Conservation (phyloP, 1,140 invertebrate genomes). For the Phortica variegata region DNA sequence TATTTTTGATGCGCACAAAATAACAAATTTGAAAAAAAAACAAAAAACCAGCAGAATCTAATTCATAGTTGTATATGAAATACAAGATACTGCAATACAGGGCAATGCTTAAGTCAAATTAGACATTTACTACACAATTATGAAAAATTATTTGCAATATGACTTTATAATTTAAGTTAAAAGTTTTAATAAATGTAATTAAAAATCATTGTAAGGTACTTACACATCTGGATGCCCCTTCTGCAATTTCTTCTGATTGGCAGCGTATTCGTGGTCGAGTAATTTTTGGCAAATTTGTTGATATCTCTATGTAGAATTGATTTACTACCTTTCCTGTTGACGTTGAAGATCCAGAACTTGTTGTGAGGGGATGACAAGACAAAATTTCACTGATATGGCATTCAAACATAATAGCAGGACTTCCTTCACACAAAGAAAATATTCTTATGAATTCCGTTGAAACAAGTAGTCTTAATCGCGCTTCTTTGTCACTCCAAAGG, state of each 20-base stretch:
- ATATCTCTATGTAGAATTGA: constrained; percentile 75
- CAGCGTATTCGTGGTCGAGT: constrained; percentile 80
- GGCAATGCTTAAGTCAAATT: neutral
- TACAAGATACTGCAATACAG: neutral
- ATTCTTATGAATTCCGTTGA: constrained; percentile 78
- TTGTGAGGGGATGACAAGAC: constrained; percentile 60
- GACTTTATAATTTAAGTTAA: neutral
- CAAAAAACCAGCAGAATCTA: too few species aligned
- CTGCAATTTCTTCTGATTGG: constrained; percentile 75
- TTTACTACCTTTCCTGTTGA: constrained; percentile 43
- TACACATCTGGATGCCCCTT: constrained; percentile 69
- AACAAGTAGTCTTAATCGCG: constrained; percentile 71
- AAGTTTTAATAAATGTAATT: neutral
- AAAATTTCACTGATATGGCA: constrained; percentile 62
- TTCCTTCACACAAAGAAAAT: constrained; percentile 63
- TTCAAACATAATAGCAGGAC: constrained; percentile 67
- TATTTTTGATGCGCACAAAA: too few species aligned
- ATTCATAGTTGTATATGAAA: neutral
- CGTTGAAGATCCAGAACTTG: constrained; percentile 59
- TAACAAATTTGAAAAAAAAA: too few species aligned
- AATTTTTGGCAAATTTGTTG: constrained; percentile 62
- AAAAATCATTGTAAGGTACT: constrained; percentile 25
- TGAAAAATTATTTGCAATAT: neutral
- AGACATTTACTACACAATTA: neutral
- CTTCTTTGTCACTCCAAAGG: constrained; percentile 70